A percentile compares a stretch with the other conserved stretches of the same genome.
phyloP scores from a whole-genome alignment of 2,797 vertebrate genomes.

The Pseudomugil gertrudae region DNA sequence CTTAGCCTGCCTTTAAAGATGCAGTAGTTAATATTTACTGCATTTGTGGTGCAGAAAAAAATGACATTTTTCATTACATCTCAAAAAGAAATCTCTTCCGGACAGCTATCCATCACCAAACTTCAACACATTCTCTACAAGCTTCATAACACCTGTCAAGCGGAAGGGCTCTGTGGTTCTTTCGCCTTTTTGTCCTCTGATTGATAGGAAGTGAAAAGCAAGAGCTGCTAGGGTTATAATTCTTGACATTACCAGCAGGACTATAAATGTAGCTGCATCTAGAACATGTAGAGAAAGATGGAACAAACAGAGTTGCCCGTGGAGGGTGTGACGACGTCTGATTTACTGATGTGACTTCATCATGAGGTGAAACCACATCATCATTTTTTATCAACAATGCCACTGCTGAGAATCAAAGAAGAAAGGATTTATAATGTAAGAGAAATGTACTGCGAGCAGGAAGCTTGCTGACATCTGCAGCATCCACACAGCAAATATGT shows the following conservation, averaged over 20 bases:
- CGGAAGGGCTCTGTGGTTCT: constrained; percentile 39
- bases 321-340: constrained; percentile 43
- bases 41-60: not conserved
- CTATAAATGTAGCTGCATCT: constrained; percentile 63
- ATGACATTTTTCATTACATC: constrained; percentile 25
- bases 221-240: constrained; percentile 66
- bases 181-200: constrained; percentile 51
- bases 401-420: constrained; percentile 25
- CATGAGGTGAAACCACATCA: constrained; percentile 53
- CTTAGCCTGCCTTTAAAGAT: not conserved
- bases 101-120: constrained; percentile 56
- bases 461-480: constrained; percentile 3
- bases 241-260: constrained; percentile 69
- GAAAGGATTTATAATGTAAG: constrained; percentile 34
- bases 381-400: constrained; percentile 54
- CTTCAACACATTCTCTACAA: constrained; percentile 43
- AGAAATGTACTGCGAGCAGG: not conserved
- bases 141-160: constrained; percentile 54
- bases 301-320: constrained; percentile 49
- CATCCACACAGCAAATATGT: not conserved
- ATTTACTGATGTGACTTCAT: constrained; percentile 70
- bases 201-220: constrained; percentile 70
- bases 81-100: constrained; percentile 20
- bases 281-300: constrained; percentile 51
- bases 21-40: not conserved